Base-by-base conservation (phyloP, 2,113 vertebrate species). In the Rousettus leschenaultii region DNA sequence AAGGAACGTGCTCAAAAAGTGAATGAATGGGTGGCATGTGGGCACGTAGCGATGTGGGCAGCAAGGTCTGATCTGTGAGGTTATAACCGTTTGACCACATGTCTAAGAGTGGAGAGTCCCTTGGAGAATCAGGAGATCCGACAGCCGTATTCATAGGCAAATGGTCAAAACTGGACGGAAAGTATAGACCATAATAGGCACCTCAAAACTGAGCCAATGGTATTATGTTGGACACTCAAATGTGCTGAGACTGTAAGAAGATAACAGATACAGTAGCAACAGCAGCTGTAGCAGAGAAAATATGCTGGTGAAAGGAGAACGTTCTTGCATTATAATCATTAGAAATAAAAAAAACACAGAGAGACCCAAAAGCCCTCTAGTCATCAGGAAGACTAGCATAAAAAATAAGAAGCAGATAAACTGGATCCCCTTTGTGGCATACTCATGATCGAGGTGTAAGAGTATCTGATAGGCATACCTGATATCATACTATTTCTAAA, bases 281-380 rank as follows among this genome's bases (percentile, higher is more conserved):
- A 65, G 91, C 74, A 75, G 80, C 71, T 86, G 83, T 7, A 80
- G 74, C 75, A 91, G 88, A 86, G 65, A 93, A 91, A 86, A 88
- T 77, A 79, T 75, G 55, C 95, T 86, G 57, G 89, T 40, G 28
- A 89, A 55, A 70, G 53, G 63, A 89, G 89, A 93, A 91, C 57
- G 75, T 82, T 97, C 94, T 96, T 96, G 87, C 88, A 86, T 91
- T 96, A 80, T 79, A 96, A 96, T 97, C 61, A 97, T 59, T 68
- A 82, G 77, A 94, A 91, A 51, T 7, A 5, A 61, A 40, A 57
- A 74, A 95, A 78, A 55, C 66, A 83, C 30, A 80, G 66, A 79
- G 48, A 86, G 53, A 24, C 45, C 48, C 48, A 22, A 88, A 45
- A 94, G 43, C 53, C 86, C n/a, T 33, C 5, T 24, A 88, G 77